A percentile compares a stretch with the other conserved stretches of the same genome.
These are phyloP conservation scores for Melipona bicolor DNA, from an alignment of 2,888 invertebrate species.

Conservation along the genomic window DNA sequence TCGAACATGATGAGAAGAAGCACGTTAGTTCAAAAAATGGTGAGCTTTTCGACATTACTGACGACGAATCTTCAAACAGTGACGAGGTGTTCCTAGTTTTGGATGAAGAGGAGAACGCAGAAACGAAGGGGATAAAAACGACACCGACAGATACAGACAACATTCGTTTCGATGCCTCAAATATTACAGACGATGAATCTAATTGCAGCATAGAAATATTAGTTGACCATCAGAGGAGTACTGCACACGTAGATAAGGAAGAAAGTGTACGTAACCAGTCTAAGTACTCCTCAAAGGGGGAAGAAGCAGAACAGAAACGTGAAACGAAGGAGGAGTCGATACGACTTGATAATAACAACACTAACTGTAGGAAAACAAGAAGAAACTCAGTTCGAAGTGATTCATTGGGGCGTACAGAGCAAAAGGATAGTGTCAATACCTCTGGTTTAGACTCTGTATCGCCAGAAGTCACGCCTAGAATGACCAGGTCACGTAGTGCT, in stretches of 20 bases:
- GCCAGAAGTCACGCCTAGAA: slow-evolving; percentile 17
- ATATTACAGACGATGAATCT: slow-evolving; percentile 74
- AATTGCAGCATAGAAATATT: slow-evolving; percentile 52
- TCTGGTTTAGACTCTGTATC: neutral
- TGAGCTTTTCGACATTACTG: slow-evolving; percentile 72
- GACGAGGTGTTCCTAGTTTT: slow-evolving; percentile 33
- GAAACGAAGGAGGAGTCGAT: slow-evolving; percentile 6
- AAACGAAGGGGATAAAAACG: neutral
- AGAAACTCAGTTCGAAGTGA: neutral
- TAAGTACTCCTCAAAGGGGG: neutral
- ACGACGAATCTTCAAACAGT: slow-evolving; percentile 75
- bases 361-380: slow-evolving; percentile 17
- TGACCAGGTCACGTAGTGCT: slow-evolving; percentile 72
- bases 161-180: slow-evolving; percentile 29
- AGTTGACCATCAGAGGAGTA: slow-evolving; percentile 1
- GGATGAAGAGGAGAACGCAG: neutral
- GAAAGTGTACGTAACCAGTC: neutral
- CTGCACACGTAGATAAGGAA: neutral
- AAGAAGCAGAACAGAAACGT: neutral
- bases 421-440: neutral
- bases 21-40: neutral
- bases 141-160: neutral
- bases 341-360: slow-evolving; percentile 29
- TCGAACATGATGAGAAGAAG: neutral
- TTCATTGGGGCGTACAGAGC: neutral